phyloP scores from a whole-genome alignment of 2,888 invertebrate genomes.

The Lobophora halterata region DNA sequence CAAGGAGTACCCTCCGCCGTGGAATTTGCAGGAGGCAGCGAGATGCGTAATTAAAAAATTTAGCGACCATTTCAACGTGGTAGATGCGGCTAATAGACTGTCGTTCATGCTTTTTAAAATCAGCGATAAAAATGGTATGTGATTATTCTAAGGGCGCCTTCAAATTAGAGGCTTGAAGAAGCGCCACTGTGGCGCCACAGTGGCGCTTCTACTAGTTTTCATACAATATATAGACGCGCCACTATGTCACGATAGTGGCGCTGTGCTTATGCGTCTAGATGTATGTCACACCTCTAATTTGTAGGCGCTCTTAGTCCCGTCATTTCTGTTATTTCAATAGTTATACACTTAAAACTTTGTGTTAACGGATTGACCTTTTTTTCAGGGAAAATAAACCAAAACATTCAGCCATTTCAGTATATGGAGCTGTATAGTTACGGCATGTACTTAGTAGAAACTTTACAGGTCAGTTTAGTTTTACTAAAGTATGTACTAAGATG shows the following conservation, averaged over 20 bases:
- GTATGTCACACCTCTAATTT: too few relatives aligned
- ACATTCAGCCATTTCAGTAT: constrained; percentile 68
- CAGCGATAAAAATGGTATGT: constrained; percentile 52
- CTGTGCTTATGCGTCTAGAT: too few relatives aligned
- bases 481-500: too few relatives aligned
- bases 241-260: too few relatives aligned
- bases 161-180: too few relatives aligned
- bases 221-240: too few relatives aligned
- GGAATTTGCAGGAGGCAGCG: constrained; percentile 60
- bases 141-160: too few relatives aligned
- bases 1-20: constrained; percentile 49
- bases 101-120: constrained; percentile 43
- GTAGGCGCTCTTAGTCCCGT: too few relatives aligned
- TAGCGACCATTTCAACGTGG: constrained; percentile 36
- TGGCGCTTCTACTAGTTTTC: too few relatives aligned
- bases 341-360: too few relatives aligned
- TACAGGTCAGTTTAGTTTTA: constrained; percentile 60
- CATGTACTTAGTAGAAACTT: constrained; percentile 67
- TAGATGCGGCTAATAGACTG: constrained; percentile 50
- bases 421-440: constrained; percentile 79
- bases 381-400: constrained; percentile 69
- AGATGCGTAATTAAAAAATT: constrained; percentile 55
- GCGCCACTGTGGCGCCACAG: too few relatives aligned
- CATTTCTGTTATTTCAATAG: too few relatives aligned
- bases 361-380: constrained; percentile 41